Percentiles rank a stretch among this genome's conserved stretches.
These are phyloP conservation scores for Platerodrilus igneus DNA, from an alignment of 2,888 invertebrate species.

Conservation along the genomic window DNA sequence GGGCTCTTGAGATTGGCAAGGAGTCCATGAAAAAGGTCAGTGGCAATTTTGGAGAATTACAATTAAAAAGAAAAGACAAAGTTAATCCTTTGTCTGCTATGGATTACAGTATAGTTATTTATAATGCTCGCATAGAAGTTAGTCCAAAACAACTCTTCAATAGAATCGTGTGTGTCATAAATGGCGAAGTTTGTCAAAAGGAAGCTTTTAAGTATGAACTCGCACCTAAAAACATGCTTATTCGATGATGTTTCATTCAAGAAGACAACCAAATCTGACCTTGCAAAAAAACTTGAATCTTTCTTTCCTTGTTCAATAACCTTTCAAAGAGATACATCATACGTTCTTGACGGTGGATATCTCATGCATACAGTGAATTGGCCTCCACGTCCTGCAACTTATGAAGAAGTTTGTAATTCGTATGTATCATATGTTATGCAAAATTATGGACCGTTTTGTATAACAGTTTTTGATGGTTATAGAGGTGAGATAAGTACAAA, in stretches of 20 bases:
- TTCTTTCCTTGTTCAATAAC: slow-evolving; percentile 4
- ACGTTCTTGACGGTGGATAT: slow-evolving; percentile 9
- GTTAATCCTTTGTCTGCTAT: slow-evolving; percentile 2
- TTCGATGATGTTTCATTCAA: slow-evolving; percentile 4
- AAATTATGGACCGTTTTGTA: slow-evolving; percentile 4
- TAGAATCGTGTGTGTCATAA: slow-evolving; percentile 6
- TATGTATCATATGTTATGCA: slow-evolving; percentile 6
- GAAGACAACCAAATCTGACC: slow-evolving; percentile 5
- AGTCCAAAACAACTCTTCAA: slow-evolving; percentile 5
- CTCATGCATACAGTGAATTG: slow-evolving; percentile 6
- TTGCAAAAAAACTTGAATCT: slow-evolving; percentile 6
- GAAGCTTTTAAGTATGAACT: slow-evolving; percentile 6
- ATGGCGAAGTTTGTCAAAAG: slow-evolving; percentile 2
- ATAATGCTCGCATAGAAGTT: slow-evolving; percentile 4
- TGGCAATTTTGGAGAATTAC: slow-evolving; percentile 6
- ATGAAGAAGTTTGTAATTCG: slow-evolving; percentile 6
- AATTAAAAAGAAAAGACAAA: slow-evolving; percentile 8
- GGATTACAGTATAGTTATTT: slow-evolving; percentile 4
- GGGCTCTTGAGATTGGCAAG: slow-evolving; percentile 1
- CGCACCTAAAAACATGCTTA: slow-evolving; percentile 4
- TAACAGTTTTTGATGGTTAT: slow-evolving; percentile 8
- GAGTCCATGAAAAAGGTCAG: slow-evolving; percentile 1
- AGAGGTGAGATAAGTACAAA: slow-evolving; percentile 8
- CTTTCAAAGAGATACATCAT: slow-evolving; percentile 1
- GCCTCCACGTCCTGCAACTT: slow-evolving; percentile 8